Conservation (phyloP, 2,888 invertebrate species). For the Andrena bicolor region DNA sequence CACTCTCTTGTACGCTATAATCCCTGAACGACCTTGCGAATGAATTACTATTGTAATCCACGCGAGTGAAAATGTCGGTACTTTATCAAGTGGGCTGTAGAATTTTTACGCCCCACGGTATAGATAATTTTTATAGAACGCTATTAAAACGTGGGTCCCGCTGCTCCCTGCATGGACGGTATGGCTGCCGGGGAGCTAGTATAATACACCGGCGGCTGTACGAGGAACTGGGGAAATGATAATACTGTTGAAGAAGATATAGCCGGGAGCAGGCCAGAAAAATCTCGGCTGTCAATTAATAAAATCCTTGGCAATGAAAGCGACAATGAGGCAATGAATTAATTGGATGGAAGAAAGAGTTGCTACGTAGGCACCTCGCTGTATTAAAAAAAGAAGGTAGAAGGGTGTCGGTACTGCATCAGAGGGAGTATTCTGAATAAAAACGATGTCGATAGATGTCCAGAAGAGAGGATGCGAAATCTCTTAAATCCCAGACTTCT, state of each 20-base stretch:
- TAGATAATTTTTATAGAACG: slow-evolving; percentile 6
- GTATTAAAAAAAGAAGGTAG: too few species aligned
- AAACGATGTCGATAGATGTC: too few species aligned
- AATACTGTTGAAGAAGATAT: not conserved
- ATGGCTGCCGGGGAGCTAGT: not conserved
- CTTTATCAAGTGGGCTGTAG: not conserved
- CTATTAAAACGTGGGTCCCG: slow-evolving; percentile 2
- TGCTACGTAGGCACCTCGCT: too few species aligned
- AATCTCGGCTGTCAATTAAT: not conserved
- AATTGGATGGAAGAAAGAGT: too few species aligned
- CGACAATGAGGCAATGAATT: too few species aligned
- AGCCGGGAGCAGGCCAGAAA: not conserved
- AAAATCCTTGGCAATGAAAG: not conserved
- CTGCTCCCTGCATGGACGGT: not conserved
- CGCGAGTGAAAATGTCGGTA: slow-evolving; percentile 17
- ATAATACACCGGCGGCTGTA: not conserved
- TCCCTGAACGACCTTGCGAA: slow-evolving; percentile 18
- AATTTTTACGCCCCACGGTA: not conserved
- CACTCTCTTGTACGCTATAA: not conserved
- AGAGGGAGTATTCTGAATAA: too few species aligned
- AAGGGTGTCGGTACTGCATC: too few species aligned
- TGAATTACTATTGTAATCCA: slow-evolving; percentile 24
- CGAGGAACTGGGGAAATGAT: not conserved
- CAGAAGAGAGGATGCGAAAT: not conserved
- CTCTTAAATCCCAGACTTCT: not conserved